phyloP scores from a whole-genome alignment of 2,797 vertebrate species.

The Lepus townsendii region DNA sequence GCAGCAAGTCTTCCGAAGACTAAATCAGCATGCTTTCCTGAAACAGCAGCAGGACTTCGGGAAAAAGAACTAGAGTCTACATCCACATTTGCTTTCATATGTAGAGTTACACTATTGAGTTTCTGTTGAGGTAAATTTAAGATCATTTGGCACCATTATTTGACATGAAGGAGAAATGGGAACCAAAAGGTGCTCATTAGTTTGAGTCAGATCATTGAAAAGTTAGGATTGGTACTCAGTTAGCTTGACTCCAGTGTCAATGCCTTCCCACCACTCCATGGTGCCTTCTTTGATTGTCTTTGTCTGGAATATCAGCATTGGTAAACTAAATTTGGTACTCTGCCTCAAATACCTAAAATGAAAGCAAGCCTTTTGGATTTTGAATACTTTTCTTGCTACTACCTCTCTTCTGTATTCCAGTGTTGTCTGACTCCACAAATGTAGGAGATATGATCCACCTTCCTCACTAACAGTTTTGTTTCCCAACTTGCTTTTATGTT shows the following conservation, averaged over 20 bases:
- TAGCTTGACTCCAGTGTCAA: background rate
- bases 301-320: background rate
- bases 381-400: background rate
- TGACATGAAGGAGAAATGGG: background rate
- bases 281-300: background rate
- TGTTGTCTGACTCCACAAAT: background rate
- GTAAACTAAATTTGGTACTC: background rate
- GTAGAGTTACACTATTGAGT: background rate
- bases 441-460: background rate
- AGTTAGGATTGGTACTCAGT: background rate
- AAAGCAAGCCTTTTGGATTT: background rate
- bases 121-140: background rate
- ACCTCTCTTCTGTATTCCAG: background rate
- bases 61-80: background rate
- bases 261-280: background rate
- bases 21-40: constrained; percentile 41
- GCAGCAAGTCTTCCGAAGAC: background rate
- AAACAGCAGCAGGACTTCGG: background rate
- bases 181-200: background rate
- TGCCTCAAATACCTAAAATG: background rate
- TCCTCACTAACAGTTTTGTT: background rate
- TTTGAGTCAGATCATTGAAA: background rate
- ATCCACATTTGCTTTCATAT: background rate
- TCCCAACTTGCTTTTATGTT: background rate
- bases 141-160: background rate